Base-by-base conservation (phyloP, 1,140 invertebrate species). In the Plectrocnemia conspersa region DNA sequence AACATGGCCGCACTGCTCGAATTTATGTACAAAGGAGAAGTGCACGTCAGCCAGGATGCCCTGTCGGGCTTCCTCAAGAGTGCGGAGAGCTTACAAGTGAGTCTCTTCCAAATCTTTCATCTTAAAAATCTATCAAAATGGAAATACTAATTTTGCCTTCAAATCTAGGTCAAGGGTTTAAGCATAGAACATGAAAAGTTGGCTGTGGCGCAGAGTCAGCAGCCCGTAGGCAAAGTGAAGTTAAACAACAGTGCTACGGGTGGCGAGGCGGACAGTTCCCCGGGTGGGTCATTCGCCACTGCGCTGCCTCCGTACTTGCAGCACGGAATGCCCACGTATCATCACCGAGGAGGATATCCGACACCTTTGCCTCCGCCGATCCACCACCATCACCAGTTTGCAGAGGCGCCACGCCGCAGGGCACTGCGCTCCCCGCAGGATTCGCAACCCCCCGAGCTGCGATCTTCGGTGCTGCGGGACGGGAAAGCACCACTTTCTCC, bases 21-120 rank as follows among this genome's bases (percentile, higher is more conserved):
- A 72, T 93, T 93, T 72, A 93, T 93, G 90, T 93, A 93, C 76
- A 90, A 90, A 70, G 89, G 89, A 7, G 89, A 92, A 72, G 89
- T 93, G 56, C 88, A 92, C 70, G 88, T 92, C 58, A 90, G 88
- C 63, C 89, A 92, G 74, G 88, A 91, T 68, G 86, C 86, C 55
- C 81, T 93, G 50, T 88, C 86, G 64, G 89, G 88, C 68, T 91
- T 93, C 67, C 81, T 93, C 52, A 92, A 92, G 74, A 90, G 89
- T 42, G 91, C 89, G 22, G 90, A 93, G 73, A 87, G 85, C 74
- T 79, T 91, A 65, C 89, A 91, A 80, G 87, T 89, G 66, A 62
- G 70, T n/a, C 27, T 13, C 27, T 7, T n/a, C n/a, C n/a, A n/a
- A n/a, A n/a, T n/a, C n/a, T n/a, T n/a, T n/a, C n/a, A n/a, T n/a